Evolutionary conservation across 2,888 invertebrate species (phyloP).

Genomic region (Proisotoma minuta): DNA sequence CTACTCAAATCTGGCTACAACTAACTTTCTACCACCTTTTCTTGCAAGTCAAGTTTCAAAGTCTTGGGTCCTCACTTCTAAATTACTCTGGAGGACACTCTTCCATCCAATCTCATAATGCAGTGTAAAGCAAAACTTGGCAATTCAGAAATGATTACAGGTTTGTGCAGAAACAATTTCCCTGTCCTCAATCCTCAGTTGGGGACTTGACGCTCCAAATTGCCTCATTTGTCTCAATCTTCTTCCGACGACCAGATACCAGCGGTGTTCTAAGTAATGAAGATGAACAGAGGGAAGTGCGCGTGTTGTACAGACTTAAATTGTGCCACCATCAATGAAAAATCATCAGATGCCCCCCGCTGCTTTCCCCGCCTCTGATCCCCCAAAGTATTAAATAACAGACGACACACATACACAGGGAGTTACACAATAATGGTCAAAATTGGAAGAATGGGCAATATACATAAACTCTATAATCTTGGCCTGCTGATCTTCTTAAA

Average conservation of each 20-base stretch:
- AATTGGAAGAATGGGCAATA: too few species aligned
- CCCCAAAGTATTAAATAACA: too few species aligned
- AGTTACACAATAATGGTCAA: too few species aligned
- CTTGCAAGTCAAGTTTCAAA: background rate
- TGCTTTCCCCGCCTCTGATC: too few species aligned
- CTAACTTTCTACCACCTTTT: background rate
- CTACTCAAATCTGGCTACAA: background rate
- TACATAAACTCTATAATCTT: too few species aligned
- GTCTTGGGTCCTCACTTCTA: background rate
- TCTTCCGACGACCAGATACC: background rate
- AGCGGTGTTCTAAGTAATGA: slow-evolving; percentile 5
- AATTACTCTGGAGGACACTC: slow-evolving; percentile 11
- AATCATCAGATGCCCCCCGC: background rate
- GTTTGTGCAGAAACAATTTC: slow-evolving; percentile 11
- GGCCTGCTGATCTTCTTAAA: too few species aligned
- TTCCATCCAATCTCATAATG: background rate
- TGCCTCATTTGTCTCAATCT: slow-evolving; percentile 11
- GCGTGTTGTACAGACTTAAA: background rate
- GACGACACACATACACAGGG: too few species aligned
- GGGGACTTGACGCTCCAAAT: slow-evolving; percentile 10
- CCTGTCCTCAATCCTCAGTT: slow-evolving; percentile 7
- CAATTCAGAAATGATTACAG: slow-evolving; percentile 9
- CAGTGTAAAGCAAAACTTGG: background rate
- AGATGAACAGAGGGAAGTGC: background rate
- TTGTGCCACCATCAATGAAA: background rate